Evolutionary conservation across 2,888 invertebrate species (phyloP).

Genomic region (Dolichopus griseipennis): DNA sequence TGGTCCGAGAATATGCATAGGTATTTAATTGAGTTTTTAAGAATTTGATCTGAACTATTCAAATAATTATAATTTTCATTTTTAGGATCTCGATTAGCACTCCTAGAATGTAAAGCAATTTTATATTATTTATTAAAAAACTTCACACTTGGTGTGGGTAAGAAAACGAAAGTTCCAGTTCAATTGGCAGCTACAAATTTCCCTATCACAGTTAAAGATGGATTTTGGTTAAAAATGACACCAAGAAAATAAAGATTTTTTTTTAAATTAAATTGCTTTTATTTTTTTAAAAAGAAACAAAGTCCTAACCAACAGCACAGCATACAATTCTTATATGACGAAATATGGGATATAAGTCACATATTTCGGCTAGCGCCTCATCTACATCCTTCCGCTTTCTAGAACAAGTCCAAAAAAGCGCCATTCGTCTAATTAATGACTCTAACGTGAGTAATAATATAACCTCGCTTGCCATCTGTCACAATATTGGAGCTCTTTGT

Average conservation of each 20-base stretch:
- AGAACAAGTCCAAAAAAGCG: no score
- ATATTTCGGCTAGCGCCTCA: no score
- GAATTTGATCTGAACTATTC: background rate
- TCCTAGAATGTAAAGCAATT: conserved; percentile 37
- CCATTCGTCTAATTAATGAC: no score
- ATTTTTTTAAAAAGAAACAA: no score
- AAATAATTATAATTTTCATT: conserved; percentile 10
- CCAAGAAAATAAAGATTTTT: conserved; percentile 32
- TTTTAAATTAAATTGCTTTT: no score
- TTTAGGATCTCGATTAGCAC: conserved; percentile 37
- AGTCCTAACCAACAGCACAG: no score
- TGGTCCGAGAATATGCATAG: conserved; percentile 56
- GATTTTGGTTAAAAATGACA: conserved; percentile 36
- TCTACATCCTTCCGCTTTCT: no score
- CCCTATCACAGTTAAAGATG: conserved; percentile 30
- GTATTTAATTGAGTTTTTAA: conserved; percentile 27
- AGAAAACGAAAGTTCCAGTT: conserved; percentile 32
- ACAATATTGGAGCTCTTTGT: no score
- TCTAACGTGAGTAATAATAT: no score
- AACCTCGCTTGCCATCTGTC: no score
- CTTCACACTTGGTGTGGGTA: conserved; percentile 30
- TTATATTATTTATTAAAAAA: conserved; percentile 34
- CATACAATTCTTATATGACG: no score
- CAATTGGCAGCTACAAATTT: conserved; percentile 27
- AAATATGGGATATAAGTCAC: no score